Base-by-base conservation (phyloP, 2,113 vertebrate genomes). In the rat (Rattus norvegicus) region DNA sequence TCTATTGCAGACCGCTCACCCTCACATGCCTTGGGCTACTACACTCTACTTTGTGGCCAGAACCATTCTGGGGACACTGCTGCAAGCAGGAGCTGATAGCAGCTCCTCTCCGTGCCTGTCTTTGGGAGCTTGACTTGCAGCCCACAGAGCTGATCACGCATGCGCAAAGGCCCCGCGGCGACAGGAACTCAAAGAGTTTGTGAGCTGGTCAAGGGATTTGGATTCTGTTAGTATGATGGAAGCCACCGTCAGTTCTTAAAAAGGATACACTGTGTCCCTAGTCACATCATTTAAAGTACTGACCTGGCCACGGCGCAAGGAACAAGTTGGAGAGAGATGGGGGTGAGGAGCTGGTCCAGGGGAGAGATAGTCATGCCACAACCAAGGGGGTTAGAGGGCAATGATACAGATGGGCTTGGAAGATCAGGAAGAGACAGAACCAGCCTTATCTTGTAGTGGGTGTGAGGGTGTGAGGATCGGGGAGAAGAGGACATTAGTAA, bases 21-120 rank as follows among this genome's bases (percentile, higher is more conserved):
- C 19, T 14, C 22, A 52, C 11, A 20, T 0, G 16, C 20, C 22
- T 22, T 8, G 52, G 19, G 83, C n/a, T 13, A 0, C 39, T n/a
- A 39, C 17, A 6, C 72, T 10, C 43, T 47, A 1, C 49, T 59
- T 73, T 1, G 0, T 11, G 8, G 33, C 59, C 33, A 47, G 47
- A 22, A 36, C 20, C 9, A 0, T 20, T 63, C 33, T 28, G 56
- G 33, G 87, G 87, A 20, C 24, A 70, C 52, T 36, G 77, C 20
- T n/a, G 12, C 65, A 39, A 79, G 83, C 17, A 14, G 84, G 88
- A n/a, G 63, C 39, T 16, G 39, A 36, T 24, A 0, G 17, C 56
- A 14, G 10, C n/a, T 47, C 33, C 73, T 52, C 63, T 75, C 75
- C 63, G 1, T 69, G 87, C 30, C 20, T 73, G 56, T 72, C 84